Evolutionary conservation across 2,113 vertebrate species (phyloP).

Genomic region (Nipponia nippon): DNA sequence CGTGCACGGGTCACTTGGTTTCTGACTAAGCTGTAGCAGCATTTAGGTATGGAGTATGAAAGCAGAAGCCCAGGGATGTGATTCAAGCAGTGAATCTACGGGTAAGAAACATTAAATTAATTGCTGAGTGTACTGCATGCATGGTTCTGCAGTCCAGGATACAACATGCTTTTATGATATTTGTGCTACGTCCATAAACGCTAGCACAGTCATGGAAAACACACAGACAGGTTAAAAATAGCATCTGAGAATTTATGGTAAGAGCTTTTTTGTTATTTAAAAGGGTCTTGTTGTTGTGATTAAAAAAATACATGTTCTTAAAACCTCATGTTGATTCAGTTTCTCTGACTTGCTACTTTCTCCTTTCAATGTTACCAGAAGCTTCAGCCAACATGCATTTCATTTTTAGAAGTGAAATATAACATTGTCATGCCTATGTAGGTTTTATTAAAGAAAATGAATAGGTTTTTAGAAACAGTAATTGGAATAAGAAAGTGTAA

Average conservation of each 20-base stretch:
- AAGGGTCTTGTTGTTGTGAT: not conserved
- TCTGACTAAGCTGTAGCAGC: not conserved
- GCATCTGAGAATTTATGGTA: not conserved
- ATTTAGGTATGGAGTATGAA: not conserved
- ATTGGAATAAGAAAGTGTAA: not conserved
- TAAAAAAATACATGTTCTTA: not conserved
- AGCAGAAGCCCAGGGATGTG: not conserved
- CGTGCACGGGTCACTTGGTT: not conserved
- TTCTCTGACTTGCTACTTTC: not conserved
- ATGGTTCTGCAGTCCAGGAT: not conserved
- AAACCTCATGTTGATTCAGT: not conserved
- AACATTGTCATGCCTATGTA: not conserved
- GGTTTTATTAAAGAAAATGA: not conserved
- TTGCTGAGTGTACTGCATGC: not conserved
- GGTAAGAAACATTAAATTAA: not conserved
- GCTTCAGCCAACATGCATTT: not conserved
- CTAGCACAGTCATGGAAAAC: not conserved
- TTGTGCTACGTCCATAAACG: not conserved
- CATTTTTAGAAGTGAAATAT: not conserved
- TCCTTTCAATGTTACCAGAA: not conserved
- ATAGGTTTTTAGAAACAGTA: not conserved
- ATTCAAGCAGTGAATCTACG: not conserved
- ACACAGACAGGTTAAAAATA: not conserved
- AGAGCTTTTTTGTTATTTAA: not conserved
- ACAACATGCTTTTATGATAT: not conserved